Evolutionary conservation across 1,140 invertebrate species (phyloP).

Genomic region (Dendroctonus valens): DNA sequence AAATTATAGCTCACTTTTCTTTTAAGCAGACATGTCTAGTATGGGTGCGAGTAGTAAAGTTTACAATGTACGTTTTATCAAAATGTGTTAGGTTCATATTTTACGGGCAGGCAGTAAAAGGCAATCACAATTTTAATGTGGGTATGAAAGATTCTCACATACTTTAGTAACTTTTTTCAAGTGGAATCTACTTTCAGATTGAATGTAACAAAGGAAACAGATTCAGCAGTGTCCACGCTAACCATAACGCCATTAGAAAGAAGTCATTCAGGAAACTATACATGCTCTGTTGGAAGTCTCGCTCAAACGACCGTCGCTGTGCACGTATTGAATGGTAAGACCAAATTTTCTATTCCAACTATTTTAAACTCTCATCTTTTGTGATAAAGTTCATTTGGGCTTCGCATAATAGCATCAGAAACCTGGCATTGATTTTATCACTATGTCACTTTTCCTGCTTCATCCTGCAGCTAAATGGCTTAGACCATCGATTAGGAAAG

Average conservation of each 20-base stretch:
- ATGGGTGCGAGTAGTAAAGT: not conserved
- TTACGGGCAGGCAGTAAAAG: not conserved
- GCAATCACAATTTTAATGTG: not conserved
- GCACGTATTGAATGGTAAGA: constrained; percentile 57
- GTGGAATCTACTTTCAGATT: constrained; percentile 42
- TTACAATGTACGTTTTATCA: not conserved
- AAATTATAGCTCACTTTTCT: not conserved
- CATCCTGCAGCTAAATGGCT: not conserved
- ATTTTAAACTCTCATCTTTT: constrained; percentile 5
- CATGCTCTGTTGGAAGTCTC: constrained; percentile 50
- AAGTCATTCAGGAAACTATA: constrained; percentile 54
- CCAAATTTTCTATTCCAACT: constrained; percentile 10
- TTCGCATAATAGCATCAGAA: not conserved
- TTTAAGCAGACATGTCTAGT: not conserved
- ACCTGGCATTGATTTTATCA: not conserved
- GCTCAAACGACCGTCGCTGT: constrained; percentile 54
- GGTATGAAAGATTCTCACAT: not conserved
- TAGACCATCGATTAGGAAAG: no score
- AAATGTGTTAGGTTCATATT: not conserved
- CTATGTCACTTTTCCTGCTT: not conserved
- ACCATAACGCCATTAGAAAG: constrained; percentile 52
- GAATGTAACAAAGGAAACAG: constrained; percentile 45
- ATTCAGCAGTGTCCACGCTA: constrained; percentile 48
- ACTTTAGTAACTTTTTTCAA: not conserved
- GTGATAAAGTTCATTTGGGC: not conserved